Conservation (phyloP, 2,797 vertebrate species). For the Platalea minor region DNA sequence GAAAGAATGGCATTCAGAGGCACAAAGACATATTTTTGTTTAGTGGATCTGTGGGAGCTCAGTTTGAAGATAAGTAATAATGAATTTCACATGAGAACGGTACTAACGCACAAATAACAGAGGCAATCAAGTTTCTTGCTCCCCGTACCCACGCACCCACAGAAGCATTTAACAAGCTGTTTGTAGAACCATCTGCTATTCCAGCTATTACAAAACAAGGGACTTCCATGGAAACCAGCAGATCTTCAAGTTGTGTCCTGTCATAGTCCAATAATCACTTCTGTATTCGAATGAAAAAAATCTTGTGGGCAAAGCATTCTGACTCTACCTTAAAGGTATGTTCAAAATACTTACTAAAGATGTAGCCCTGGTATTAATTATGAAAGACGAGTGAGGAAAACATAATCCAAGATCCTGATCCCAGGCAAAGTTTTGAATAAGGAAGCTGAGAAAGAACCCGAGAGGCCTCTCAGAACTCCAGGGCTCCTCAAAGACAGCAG, state of each 20-base stretch:
- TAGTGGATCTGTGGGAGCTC: not conserved
- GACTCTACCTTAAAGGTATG: not conserved
- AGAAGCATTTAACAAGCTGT: not conserved
- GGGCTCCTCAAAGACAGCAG: not conserved
- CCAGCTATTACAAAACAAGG: not conserved
- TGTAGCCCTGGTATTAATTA: not conserved
- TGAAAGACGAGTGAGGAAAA: not conserved
- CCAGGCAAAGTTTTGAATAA: not conserved
- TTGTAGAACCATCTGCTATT: not conserved
- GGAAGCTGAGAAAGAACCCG: not conserved
- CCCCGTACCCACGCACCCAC: not conserved
- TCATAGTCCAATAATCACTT: not conserved
- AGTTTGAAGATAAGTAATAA: not conserved
- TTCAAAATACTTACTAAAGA: not conserved
- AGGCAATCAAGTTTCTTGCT: not conserved
- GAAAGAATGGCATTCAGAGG: not conserved
- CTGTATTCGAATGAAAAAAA: not conserved
- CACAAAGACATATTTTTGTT: not conserved
- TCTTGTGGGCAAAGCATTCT: not conserved
- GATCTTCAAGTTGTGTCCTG: not conserved
- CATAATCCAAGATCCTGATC: not conserved
- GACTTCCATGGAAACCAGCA: slow-evolving; percentile 42
- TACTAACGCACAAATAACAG: not conserved
- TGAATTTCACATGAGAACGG: not conserved
- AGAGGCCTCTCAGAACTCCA: not conserved